Conservation (phyloP, 2,113 vertebrate species). For the Atlantisia rogersi region DNA sequence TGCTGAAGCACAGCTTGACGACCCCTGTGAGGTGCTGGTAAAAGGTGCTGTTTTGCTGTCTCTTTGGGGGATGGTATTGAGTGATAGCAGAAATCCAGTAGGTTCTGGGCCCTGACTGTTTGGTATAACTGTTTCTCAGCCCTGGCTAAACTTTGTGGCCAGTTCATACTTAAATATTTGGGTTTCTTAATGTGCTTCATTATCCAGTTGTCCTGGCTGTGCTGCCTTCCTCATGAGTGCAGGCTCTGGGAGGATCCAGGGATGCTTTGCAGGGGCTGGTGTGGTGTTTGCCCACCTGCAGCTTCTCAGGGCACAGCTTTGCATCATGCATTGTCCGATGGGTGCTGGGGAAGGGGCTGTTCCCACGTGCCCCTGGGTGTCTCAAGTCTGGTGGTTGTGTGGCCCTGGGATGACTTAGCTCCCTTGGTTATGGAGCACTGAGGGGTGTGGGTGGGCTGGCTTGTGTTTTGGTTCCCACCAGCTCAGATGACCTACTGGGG, state of each 20-base stretch:
- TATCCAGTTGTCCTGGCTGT: neutral
- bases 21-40: fast-evolving
- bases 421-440: fast-evolving
- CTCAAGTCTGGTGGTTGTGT: fast-evolving
- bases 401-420: neutral
- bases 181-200: neutral
- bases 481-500: neutral
- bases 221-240: neutral
- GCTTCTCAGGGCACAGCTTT: neutral
- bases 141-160: neutral
- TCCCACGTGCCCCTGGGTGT: fast-evolving
- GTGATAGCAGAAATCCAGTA: neutral
- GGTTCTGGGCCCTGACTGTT: neutral
- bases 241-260: neutral
- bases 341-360: neutral
- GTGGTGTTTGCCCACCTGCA: neutral
- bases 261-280: neutral
- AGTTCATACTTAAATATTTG: neutral
- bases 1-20: neutral
- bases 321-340: neutral
- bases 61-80: neutral
- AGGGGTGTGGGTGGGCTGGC: neutral
- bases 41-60: neutral
- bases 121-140: no score
- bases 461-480: neutral